phyloP scores from a whole-genome alignment of 2,797 vertebrate species.

The Falco concolor region DNA sequence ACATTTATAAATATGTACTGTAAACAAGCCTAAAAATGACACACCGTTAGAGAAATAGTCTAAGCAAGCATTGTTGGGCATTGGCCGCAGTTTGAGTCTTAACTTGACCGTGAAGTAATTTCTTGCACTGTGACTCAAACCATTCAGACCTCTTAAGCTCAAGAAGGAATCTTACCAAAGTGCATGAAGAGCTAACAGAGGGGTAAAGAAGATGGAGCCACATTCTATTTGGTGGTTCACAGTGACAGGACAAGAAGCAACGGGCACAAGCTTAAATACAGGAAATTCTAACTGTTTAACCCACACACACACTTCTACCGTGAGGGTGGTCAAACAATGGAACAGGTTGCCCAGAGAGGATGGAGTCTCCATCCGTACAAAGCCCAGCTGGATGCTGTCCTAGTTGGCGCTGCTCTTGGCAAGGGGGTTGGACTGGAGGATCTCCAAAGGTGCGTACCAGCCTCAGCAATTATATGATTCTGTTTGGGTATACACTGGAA shows the following conservation, averaged over 20 bases:
- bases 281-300: not conserved
- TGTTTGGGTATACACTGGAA: not conserved
- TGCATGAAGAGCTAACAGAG: not conserved
- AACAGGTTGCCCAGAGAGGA: not conserved
- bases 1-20: not conserved
- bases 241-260: not conserved
- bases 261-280: not conserved
- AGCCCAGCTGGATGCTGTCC: not conserved
- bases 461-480: not conserved
- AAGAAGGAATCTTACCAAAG: not conserved
- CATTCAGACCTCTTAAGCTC: not conserved
- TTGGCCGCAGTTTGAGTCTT: not conserved
- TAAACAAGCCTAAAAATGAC: not conserved
- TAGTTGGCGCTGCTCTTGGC: not conserved
- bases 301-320: not conserved
- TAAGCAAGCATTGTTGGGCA: not conserved
- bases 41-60: not conserved
- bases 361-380: accelerated
- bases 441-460: not conserved
- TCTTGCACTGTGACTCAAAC: not conserved
- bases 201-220: not conserved
- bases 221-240: not conserved
- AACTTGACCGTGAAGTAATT: not conserved
- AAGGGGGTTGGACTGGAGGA: not conserved
- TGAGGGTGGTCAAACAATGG: not conserved